phyloP scores from a whole-genome alignment of 2,113 vertebrate species.

The Chitala chitala region DNA sequence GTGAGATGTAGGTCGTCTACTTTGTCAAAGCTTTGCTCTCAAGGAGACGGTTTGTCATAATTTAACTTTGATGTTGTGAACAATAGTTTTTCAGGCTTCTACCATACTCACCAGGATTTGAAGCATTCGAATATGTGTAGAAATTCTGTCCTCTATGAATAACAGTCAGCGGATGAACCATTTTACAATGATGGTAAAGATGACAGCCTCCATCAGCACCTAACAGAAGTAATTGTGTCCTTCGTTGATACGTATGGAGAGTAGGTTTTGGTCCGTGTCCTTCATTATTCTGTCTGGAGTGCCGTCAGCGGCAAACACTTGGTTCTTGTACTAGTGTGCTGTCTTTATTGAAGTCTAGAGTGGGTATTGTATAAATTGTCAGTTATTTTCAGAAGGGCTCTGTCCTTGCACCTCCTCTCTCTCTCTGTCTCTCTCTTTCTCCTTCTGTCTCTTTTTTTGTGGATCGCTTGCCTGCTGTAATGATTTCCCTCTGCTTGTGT shows the following conservation, averaged over 20 bases:
- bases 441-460: not conserved
- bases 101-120: not conserved
- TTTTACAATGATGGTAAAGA: too few species aligned
- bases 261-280: not conserved
- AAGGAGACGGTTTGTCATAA: not conserved
- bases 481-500: not conserved
- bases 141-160: not conserved
- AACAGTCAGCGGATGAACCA: not conserved
- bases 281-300: not conserved
- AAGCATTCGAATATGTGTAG: too few species aligned
- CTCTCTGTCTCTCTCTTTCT: not conserved
- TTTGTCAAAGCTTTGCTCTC: constrained; percentile 6
- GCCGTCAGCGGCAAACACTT: not conserved
- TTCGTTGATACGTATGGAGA: too few species aligned
- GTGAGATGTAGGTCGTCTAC: too few species aligned
- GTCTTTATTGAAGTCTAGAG: constrained; percentile 5
- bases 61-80: too few species aligned
- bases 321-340: not conserved
- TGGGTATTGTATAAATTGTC: not conserved
- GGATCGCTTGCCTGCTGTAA: not conserved
- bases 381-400: not conserved
- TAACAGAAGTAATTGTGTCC: too few species aligned
- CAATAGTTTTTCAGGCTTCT: too few species aligned
- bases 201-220: too few species aligned
- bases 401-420: not conserved